phyloP scores from a whole-genome alignment of 2,797 vertebrate genomes.

The Cuculus canorus region DNA sequence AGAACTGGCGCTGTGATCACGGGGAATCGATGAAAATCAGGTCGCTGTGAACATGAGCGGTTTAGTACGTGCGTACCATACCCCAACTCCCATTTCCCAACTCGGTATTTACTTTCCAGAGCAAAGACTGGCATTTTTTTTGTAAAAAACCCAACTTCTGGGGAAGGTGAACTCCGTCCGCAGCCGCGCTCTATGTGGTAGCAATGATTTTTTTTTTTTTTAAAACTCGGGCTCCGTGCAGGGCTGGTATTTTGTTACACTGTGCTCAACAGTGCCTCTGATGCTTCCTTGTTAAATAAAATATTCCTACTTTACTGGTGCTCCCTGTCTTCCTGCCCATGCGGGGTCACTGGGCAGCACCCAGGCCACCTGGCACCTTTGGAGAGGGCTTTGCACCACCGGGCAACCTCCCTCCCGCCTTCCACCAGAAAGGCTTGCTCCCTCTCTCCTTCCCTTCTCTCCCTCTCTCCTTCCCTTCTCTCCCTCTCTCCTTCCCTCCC shows the following conservation, averaged over 20 bases:
- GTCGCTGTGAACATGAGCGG: background rate
- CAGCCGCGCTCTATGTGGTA: background rate
- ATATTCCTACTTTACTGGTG: background rate
- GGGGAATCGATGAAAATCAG: background rate
- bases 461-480: too few relatives aligned
- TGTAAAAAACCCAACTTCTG: background rate
- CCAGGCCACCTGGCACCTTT: too few relatives aligned
- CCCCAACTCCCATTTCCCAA: background rate
- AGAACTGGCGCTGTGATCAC: background rate
- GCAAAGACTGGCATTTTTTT: background rate
- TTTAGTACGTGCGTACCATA: background rate
- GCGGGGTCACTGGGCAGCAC: background rate
- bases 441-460: too few relatives aligned
- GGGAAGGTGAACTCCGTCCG: background rate
- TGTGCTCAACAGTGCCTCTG: background rate
- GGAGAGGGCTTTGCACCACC: too few relatives aligned
- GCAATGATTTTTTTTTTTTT: conserved; percentile 13
- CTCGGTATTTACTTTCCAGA: background rate
- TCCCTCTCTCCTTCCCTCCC: too few relatives aligned
- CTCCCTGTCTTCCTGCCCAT: background rate
- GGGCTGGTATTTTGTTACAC: conserved; percentile 27
- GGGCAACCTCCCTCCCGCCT: too few relatives aligned
- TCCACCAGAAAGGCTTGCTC: too few relatives aligned
- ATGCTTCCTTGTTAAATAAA: conserved; percentile 25
- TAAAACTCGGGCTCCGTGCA: background rate